Base-by-base conservation (phyloP, 2,888 invertebrate genomes). In the Zaprionus bogoriensis region DNA sequence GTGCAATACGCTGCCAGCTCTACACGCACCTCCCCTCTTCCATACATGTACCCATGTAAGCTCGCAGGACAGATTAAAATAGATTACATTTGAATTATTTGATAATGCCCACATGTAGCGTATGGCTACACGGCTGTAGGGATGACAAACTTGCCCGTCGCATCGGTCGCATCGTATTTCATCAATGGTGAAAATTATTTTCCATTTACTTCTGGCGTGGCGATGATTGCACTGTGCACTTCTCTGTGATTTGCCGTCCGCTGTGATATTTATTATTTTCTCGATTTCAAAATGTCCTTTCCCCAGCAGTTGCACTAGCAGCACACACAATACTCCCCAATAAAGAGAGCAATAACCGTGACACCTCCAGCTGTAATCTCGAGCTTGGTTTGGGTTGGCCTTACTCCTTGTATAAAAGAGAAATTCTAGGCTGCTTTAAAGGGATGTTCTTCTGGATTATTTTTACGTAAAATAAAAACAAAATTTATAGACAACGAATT, bases 41-140 rank as follows among this genome's bases (percentile, higher is more conserved):
- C n/a, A n/a, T n/a, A n/a, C n/a, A n/a, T n/a, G n/a, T n/a, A n/a
- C n/a, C n/a, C n/a, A n/a, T n/a, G n/a, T n/a, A n/a, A n/a, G 30
- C 10, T n/a, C n/a, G 30, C n/a, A 30, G 30, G 48, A 19, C 62
- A 63, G 85, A 70, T 82, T 82, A 84, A 87, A 87, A 59, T 50
- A 61, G 82, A 81, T 82, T 82, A 82, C 82, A 71, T 58, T 57
- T 73, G 85, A 84, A 87, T 82, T 87, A 82, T 87, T 84, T 87
- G 82, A 87, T 82, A 84, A 84, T 81, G 60, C 60, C 55, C 45
- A n/a, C n/a, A 30, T 38, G 27, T n/a, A 57, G 38, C 5, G 32
- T 14, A 4, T 1, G 17, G 5, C 19, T 47, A 38, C 27, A 30
- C 22, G 23, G 55, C 2, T 14, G 19, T 6, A 19, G 20, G 44